These are phyloP conservation scores for Steinernema scapterisci DNA, from an alignment of 2,888 invertebrate species.

Conservation along the genomic window DNA sequence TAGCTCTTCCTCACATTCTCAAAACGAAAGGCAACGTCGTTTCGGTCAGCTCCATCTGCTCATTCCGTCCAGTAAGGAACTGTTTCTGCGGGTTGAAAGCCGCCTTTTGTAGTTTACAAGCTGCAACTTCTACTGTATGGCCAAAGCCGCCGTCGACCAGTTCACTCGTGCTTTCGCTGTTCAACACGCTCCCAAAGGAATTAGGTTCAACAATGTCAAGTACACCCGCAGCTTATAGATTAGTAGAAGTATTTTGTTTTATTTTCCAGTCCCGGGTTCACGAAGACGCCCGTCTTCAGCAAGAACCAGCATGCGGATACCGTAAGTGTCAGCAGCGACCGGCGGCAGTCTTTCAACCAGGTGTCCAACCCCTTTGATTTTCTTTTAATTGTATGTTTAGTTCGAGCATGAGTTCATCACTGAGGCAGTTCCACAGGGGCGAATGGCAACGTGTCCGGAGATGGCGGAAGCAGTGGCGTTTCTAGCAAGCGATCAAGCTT, in stretches of 20 bases:
- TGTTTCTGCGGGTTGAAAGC: too few relatives aligned
- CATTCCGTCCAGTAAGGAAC: constrained; percentile 10
- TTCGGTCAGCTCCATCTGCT: constrained; percentile 17
- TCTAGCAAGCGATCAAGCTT: constrained; percentile 18
- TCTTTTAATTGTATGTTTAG: neutral
- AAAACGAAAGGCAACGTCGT: constrained; percentile 32
- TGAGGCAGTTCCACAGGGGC: constrained; percentile 3
- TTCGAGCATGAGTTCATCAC: constrained; percentile 4
- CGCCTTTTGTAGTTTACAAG: neutral
- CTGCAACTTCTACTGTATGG: constrained; percentile 28
- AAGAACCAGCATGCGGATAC: neutral
- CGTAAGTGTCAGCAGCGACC: too few relatives aligned
- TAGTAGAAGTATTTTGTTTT: too few relatives aligned
- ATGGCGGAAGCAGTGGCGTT: constrained; percentile 20
- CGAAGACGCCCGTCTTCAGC: neutral
- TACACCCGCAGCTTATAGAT: neutral
- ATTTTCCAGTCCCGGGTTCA: constrained; percentile 6
- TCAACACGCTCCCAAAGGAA: constrained; percentile 5
- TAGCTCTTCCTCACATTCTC: constrained; percentile 26
- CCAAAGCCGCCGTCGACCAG: constrained; percentile 14
- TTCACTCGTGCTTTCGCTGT: constrained; percentile 5
- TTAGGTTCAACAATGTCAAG: constrained; percentile 24
- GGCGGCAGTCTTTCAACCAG: neutral
- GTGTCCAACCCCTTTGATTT: neutral
- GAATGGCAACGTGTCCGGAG: constrained; percentile 23